Base-by-base conservation (phyloP, 2,113 vertebrate species). In the Capreolus pygargus region DNA sequence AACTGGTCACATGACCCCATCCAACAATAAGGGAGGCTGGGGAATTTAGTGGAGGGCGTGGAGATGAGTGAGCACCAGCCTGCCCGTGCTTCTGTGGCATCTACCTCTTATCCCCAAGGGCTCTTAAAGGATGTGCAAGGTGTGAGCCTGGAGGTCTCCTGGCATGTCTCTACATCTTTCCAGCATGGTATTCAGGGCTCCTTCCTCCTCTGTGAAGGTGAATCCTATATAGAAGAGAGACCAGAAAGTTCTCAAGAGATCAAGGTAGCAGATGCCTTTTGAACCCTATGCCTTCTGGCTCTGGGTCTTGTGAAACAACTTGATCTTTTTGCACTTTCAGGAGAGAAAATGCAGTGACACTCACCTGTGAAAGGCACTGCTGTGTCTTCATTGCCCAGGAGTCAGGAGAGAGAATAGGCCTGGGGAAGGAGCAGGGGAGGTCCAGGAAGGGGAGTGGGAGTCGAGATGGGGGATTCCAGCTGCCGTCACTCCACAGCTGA, bases 331-430 rank as follows among this genome's bases (percentile, higher is more conserved):
- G 33, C 45, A 23, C 16, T 89, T 70, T 36, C 39, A n/a, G 76
- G 82, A 91, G 67, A 70, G 50, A 78, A 94, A 86, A 61, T 36
- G 17, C 33, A 50, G 33, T 25, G 61, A 95, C 87, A 16, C 15
- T 16, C 28, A 47, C 43, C 76, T 50, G 9, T 83, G 74, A 74
- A 57, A 43, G 13, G 50, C 28, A 27, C 10, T 52, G 47, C 81
- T 36, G 0, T 47, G 19, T 50, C 52, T 67, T 89, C 45, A 36
- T 30, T 67, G 85, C 3, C 60, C 78, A 27, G 43, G 50, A 94
- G 64, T 76, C 61, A 79, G 74, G 52, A 60, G 55, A 25, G 50
- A 55, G 43, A 52, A 55, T 1, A 21, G 54, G 36, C 28, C 47
- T 91, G 67, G 47, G n/a, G 95, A 14, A 39, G 55, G 54, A 16